A percentile compares a stretch with the other conserved stretches of the same genome.
Evolutionary conservation across 2,797 vertebrate genomes (phyloP).

Genomic region (Thamnophis elegans): DNA sequence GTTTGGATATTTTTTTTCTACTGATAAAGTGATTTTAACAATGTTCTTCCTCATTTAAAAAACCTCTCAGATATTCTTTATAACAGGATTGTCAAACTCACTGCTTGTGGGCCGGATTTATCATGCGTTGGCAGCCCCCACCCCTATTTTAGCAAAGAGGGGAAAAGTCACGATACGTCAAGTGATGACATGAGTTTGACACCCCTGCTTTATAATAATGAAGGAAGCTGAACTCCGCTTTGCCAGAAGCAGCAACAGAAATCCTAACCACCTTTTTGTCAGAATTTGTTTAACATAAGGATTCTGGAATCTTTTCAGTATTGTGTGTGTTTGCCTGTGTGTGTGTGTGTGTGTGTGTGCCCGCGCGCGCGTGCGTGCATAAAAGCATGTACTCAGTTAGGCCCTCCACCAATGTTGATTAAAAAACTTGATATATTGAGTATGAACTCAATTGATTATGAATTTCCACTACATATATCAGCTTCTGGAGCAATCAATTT

Average conservation of each 20-base stretch:
- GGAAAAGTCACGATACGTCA: too few species aligned
- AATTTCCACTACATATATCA: not conserved
- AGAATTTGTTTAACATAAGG: not conserved
- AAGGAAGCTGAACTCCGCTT: not conserved
- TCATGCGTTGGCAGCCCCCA: too few species aligned
- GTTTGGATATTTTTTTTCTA: not conserved
- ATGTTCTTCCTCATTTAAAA: not conserved
- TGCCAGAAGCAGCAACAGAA: not conserved
- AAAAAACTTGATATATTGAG: not conserved
- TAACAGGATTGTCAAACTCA: too few species aligned
- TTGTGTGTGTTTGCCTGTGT: not conserved
- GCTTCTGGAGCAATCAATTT: not conserved
- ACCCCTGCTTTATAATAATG: not conserved
- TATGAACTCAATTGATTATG: not conserved
- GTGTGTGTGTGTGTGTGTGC: not conserved
- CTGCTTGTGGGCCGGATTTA: too few species aligned
- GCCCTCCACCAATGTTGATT: not conserved
- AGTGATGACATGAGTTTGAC: too few species aligned
- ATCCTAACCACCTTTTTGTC: not conserved
- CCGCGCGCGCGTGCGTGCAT: too few species aligned
- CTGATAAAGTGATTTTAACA: not conserved
- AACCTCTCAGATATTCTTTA: not conserved
- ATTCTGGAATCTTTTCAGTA: not conserved
- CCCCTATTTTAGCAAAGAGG: too few species aligned
- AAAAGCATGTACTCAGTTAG: not conserved